Evolutionary conservation across 2,113 vertebrate genomes (phyloP), one percentile per base, ranked within the genome.

Genomic region (Polypterus senegalus): DNA sequence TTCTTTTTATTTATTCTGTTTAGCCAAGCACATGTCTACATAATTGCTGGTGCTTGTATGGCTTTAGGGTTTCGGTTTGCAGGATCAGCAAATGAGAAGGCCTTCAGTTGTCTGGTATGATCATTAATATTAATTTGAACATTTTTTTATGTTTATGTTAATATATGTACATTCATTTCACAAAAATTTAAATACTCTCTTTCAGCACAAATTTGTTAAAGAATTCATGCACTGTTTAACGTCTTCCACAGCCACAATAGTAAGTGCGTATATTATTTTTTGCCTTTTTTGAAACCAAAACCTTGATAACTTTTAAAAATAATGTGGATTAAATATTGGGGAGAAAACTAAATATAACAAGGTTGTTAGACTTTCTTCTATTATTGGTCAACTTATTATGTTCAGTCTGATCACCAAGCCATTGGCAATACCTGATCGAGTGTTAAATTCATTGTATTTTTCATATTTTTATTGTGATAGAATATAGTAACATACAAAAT

Each of bases 1-100:
- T n/a, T 66, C 10, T 66, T 58, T 63, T 3, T 45, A 63, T 11
- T 54, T 54, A 4, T 10, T 74, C 73, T 27, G 27, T 77, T 54
- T 68, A 98, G 96, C 66, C 96, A 99, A 84, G 96, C 94, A 51
- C 92, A 97, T 4, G 90, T 96, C 72, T 97, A 98, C 83, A 98
- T 98, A 49, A 93, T 94, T 1, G 93, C 96, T 3, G 96, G 96
- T 57, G 95, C 93, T 0, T 99, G 96, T 59, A 78, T 99, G 76
- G 91, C 95, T 3, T 79, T 99, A 71, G 96, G 96, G 44, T 90
- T 99, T 71, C 88, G 93, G 67, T 98, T 99, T 70, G 93, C 96
- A 2, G 96, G 96, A 7, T 97, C 96, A 7, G 92, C 92, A 72
- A 98, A 97, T 67, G 84, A 89, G 11, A 91, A 95, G 60, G 95